A percentile compares a stretch with the other conserved stretches of the same genome.
These are phyloP conservation scores for Hydrophis major DNA, from an alignment of 2,797 vertebrate genomes.

Conservation along the genomic window DNA sequence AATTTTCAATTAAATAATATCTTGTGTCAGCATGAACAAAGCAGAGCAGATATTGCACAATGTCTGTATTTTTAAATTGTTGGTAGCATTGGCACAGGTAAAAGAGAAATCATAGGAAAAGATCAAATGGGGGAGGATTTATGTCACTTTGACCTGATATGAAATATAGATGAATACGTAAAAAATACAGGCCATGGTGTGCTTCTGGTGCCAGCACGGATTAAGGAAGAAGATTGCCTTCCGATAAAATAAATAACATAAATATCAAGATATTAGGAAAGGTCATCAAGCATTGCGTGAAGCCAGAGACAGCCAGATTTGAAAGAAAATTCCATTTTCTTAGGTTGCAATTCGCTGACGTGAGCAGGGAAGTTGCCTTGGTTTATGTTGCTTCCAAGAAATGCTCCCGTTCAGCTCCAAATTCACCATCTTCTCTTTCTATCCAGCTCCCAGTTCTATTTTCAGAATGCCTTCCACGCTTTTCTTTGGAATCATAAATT, in stretches of 20 bases:
- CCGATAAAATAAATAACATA: not conserved
- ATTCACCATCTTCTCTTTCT: not conserved
- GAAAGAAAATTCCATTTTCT: not conserved
- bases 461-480: not conserved
- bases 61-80: not conserved
- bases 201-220: too few species aligned
- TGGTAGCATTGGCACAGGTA: not conserved
- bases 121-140: not conserved
- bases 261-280: not conserved
- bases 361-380: not conserved
- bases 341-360: not conserved
- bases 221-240: not conserved
- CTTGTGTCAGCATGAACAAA: not conserved
- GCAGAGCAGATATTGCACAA: not conserved
- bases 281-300: not conserved
- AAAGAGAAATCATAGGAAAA: not conserved
- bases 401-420: not conserved
- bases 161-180: not conserved
- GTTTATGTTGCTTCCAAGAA: not conserved
- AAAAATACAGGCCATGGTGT: not conserved
- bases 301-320: not conserved
- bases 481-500: not conserved
- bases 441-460: not conserved
- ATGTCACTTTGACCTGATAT: not conserved
- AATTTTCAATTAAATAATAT: not conserved